Conservation (phyloP, 2,888 invertebrate genomes). For the Agrochola litura region DNA sequence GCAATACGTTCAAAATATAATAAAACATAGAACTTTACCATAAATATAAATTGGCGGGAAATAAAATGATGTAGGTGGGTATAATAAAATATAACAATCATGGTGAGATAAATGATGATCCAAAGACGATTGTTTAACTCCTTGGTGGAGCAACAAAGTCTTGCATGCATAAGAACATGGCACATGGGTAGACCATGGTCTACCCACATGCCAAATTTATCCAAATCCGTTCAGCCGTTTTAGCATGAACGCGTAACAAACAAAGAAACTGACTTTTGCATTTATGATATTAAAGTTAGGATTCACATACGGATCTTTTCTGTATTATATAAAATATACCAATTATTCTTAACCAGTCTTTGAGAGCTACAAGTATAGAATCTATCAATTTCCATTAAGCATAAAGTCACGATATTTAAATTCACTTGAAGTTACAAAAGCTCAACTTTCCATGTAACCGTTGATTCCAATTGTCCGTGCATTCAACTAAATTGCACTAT, state of each 20-base stretch:
- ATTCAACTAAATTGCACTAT: slow-evolving; percentile 21
- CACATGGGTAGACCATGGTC: no score
- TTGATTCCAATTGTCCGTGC: slow-evolving; percentile 2
- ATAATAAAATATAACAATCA: slow-evolving; percentile 3
- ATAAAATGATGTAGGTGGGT: slow-evolving; percentile 18
- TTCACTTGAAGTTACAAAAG: slow-evolving; percentile 31
- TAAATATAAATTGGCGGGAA: slow-evolving; percentile 49
- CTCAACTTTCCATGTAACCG: slow-evolving; percentile 18
- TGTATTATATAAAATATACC: not conserved
- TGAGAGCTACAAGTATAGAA: not conserved
- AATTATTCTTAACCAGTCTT: slow-evolving; percentile 3
- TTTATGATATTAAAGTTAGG: no score
- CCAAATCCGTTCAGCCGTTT: no score
- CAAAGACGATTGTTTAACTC: not conserved
- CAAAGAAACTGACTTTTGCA: no score
- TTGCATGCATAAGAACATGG: not conserved
- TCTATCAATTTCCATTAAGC: slow-evolving; percentile 15
- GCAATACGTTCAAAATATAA: slow-evolving; percentile 50
- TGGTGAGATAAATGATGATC: not conserved
- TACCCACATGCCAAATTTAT: no score
- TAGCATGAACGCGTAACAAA: no score
- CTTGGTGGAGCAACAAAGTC: not conserved
- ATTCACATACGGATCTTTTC: not conserved
- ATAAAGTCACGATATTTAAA: slow-evolving; percentile 20
- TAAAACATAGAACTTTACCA: slow-evolving; percentile 45